Evolutionary conservation across 2,888 invertebrate species (phyloP).

Genomic region (Harpalus rufipes): DNA sequence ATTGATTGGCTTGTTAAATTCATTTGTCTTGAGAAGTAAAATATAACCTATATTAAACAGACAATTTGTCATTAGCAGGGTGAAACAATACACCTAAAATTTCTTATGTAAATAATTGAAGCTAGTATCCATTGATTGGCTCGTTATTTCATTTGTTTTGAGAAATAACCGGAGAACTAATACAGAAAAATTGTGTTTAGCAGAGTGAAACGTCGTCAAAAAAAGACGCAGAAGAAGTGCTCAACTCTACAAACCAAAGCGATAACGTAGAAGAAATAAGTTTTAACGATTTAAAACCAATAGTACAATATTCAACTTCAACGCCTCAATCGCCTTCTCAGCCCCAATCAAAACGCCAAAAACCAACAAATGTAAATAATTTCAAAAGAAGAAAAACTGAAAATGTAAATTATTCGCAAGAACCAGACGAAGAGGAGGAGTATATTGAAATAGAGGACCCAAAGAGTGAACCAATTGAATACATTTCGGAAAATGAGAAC

Average conservation of each 20-base stretch:
- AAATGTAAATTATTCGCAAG: conserved; percentile 45
- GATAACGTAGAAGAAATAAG: conserved; percentile 71
- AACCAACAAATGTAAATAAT: conserved; percentile 46
- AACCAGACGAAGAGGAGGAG: conserved; percentile 64
- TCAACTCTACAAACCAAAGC: conserved; percentile 70
- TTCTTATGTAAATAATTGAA: not conserved
- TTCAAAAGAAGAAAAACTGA: conserved; percentile 67
- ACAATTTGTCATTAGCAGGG: conserved; percentile 70
- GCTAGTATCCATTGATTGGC: not conserved
- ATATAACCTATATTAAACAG: conserved; percentile 13
- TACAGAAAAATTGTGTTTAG: not conserved
- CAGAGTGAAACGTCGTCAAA: conserved; percentile 75
- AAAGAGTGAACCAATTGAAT: conserved; percentile 63
- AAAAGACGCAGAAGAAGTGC: conserved; percentile 73
- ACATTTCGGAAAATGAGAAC: conserved; percentile 67
- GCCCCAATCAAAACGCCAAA: conserved; percentile 54
- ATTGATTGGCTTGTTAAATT: not conserved
- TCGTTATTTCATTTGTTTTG: not conserved
- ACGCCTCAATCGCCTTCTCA: conserved; percentile 54
- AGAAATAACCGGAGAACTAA: not conserved
- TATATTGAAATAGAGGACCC: conserved; percentile 68
- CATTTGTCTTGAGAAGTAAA: not conserved
- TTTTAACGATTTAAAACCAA: conserved; percentile 73
- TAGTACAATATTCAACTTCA: conserved; percentile 57
- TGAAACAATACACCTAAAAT: no score